Base-by-base conservation (phyloP, 2,113 vertebrate genomes). In the Semicossyphus pulcher region DNA sequence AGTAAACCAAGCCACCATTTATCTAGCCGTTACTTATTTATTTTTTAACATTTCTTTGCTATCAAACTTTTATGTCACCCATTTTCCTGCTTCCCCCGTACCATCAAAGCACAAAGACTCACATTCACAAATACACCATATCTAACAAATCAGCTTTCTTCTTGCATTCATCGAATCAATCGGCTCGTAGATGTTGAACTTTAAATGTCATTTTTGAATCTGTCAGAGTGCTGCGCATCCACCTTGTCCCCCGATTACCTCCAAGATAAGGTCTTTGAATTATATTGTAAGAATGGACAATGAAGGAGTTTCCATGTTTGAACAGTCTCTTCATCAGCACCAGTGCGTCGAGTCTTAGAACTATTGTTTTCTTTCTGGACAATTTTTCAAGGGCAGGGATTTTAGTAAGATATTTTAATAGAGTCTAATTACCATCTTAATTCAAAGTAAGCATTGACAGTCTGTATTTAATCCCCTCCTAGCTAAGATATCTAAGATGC, bases 161-260 rank as follows among this genome's bases (percentile, higher is more conserved):
- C 48, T 32, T 48, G 42, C 26, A 31, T 71, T 79, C 32, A 72
- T 47, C 60, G 65, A 56, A 85, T 72, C 49, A 37, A 42, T 75
- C 26, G 15, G 32, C 51, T 51, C 34, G 11, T 70, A 29, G 48
- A 72, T 73, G 83, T 45, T 86, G 83, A 89, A 89, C 83, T 88
- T 89, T 89, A 89, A 89, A 86, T 86, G 88, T 64, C 88, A 88
- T 32, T 75, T n/a, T 41, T 60, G 65, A 80, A 78, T 80, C 51
- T 66, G 74, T 74, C 54, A 74, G 11, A 68, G 41, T 28, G 56
- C 61, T 34, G 18, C 52, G 68, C 42, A 16, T 42, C 58, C 42
- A 20, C 62, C 49, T 64, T 15, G 4, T 66, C 45, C 37, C n/a
- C 48, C 3, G 53, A 88, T 84, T 56, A 26, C 18, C 26, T 37